A percentile compares a stretch with the other conserved stretches of the same genome.
phyloP scores from a whole-genome alignment of 1,140 invertebrate genomes.

The Stenopsyche tienmushanensis region DNA sequence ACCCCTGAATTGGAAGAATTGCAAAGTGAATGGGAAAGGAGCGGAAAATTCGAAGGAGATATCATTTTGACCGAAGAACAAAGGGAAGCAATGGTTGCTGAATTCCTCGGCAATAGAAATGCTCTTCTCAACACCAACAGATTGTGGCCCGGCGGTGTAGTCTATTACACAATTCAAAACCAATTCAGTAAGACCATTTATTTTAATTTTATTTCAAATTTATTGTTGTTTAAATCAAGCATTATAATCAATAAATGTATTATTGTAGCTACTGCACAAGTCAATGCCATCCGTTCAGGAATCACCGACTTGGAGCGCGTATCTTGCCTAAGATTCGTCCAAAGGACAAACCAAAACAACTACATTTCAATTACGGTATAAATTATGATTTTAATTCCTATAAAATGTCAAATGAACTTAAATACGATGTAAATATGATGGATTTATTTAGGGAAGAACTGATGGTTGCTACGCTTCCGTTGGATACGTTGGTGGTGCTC shows the following conservation, averaged over 20 bases:
- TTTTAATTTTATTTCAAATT: neutral
- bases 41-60: slow-evolving; percentile 56
- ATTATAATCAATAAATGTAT: neutral
- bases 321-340: neutral
- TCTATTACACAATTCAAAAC: slow-evolving; percentile 65
- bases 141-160: slow-evolving; percentile 64
- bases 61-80: slow-evolving; percentile 52
- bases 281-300: neutral
- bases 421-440: neutral
- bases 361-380: slow-evolving; percentile 1
- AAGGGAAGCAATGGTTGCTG: slow-evolving; percentile 48
- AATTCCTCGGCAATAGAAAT: slow-evolving; percentile 55
- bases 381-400: neutral
- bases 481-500: slow-evolving; percentile 53
- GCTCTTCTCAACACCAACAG: slow-evolving; percentile 60
- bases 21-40: slow-evolving; percentile 51
- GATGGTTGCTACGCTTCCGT: slow-evolving; percentile 58
- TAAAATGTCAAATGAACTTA: neutral
- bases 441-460: slow-evolving; percentile 51
- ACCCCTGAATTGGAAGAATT: slow-evolving; percentile 3
- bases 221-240: neutral
- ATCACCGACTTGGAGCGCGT: neutral
- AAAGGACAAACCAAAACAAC: neutral
- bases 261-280: neutral
- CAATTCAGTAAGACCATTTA: slow-evolving; percentile 61